Base-by-base conservation (phyloP, 2,797 vertebrate genomes). In the Thamnophis elegans region DNA sequence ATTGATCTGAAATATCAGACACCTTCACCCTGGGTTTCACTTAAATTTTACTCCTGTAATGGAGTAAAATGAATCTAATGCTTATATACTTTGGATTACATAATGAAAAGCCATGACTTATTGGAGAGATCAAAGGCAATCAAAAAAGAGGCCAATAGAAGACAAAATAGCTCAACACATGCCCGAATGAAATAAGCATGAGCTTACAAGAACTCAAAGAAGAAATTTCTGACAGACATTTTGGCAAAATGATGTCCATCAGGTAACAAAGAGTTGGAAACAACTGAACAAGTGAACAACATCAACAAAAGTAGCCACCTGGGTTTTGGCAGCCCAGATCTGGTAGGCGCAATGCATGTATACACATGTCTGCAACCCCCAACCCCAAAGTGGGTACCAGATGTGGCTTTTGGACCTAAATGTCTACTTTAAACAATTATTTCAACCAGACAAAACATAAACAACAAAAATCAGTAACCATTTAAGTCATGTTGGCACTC, bases 391-490 rank as follows among this genome's bases (percentile, higher is more conserved):
- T 82, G 73, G 73, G 36, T 82, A 82, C 73, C 73, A 82, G 73
- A 82, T 82, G 73, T 60, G 22, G 12, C 26, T 53, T 54, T 56
- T 78, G 32, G 68, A 78, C 89, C 53, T n/a, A 90, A 73, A 73
- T 54, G 53, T 36, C 89, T 55, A 55, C 53, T 68, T 65, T 78
- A 32, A 73, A 62, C 36, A 89, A 78, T 55, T 73, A 89, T 89
- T 89, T 73, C 60, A 32, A 89, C 56, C 36, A 54, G 62, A 68
- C 59, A 42, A 26, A 28, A 42, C 13, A 62, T 42, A 53, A 89
- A 26, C 88, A 89, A 28, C 26, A 89, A 89, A 89, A 89, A 89
- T 28, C 59, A 89, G 88, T 53, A 89, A 89, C 42, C 47, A 54
- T 68, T 53, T 89, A 73, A 90, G 51, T 62, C 59, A 42, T 65